Percentiles rank a stretch among this genome's conserved stretches.
These are phyloP conservation scores for Prolemur simus DNA, from an alignment of 2,113 vertebrate genomes.

Conservation along the genomic window DNA sequence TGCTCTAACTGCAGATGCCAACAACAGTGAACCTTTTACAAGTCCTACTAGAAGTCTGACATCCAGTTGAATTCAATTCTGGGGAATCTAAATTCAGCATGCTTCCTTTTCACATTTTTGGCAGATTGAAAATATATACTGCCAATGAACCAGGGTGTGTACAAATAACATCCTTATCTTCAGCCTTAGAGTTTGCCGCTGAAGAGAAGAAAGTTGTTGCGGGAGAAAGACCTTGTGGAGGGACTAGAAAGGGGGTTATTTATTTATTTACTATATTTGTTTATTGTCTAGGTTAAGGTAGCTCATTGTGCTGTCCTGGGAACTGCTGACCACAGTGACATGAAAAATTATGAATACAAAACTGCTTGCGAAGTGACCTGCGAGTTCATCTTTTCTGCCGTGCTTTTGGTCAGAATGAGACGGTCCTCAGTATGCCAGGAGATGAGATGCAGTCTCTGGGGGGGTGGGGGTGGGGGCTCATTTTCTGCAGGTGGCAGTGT, in stretches of 20 bases:
- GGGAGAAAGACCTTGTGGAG: not conserved
- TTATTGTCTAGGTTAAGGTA: not conserved
- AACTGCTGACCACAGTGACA: not conserved
- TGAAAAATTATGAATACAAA: not conserved
- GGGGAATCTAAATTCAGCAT: conserved; percentile 41
- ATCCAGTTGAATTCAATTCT: conserved; percentile 6
- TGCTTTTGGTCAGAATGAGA: not conserved
- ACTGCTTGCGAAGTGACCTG: not conserved
- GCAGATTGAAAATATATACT: not conserved
- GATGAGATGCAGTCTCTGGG: not conserved
- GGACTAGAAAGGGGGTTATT: not conserved
- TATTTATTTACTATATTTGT: conserved; percentile 12
- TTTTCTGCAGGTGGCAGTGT: conserved; percentile 5
- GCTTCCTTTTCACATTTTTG: conserved; percentile 52
- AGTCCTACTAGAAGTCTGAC: not conserved
- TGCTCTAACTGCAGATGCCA: conserved; percentile 32
- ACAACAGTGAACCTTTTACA: not conserved
- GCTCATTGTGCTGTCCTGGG: not conserved
- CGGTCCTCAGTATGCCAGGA: not conserved
- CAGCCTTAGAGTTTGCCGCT: not conserved
- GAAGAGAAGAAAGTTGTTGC: not conserved
- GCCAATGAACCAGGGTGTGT: not conserved
- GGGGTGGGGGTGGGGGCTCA: not conserved
- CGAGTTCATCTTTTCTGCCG: not conserved
- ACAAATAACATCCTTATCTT: conserved; percentile 39